Percentiles rank a stretch among this genome's conserved stretches.
Conservation (phyloP, 2,888 invertebrate species). For the Orchesellides sinensis region DNA sequence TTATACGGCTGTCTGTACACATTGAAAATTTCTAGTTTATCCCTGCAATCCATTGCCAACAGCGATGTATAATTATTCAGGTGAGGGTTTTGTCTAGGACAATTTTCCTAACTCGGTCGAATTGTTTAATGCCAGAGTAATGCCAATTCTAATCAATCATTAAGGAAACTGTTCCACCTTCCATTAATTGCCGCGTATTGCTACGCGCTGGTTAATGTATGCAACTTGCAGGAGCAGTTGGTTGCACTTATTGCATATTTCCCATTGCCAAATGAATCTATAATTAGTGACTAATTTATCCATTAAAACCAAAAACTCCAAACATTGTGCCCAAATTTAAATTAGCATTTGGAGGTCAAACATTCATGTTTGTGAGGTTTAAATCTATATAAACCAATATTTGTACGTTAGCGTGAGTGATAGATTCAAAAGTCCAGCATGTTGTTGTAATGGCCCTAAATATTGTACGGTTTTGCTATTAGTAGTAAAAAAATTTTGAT, state of each 20-base stretch:
- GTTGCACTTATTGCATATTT: not conserved
- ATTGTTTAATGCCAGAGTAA: constrained; percentile 5
- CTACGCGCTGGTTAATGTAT: not conserved
- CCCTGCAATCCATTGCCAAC: constrained; percentile 24
- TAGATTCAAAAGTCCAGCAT: not conserved
- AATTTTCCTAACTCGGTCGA: constrained; percentile 33
- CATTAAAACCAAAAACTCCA: constrained; percentile 4
- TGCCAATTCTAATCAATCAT: not conserved
- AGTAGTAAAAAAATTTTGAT: too few species aligned
- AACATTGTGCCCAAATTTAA: not conserved
- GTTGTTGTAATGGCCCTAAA: not conserved
- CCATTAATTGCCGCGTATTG: not conserved
- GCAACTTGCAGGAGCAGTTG: not conserved
- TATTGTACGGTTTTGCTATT: not conserved
- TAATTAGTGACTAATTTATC: constrained; percentile 36
- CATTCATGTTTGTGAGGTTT: not conserved
- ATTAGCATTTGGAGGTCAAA: not conserved
- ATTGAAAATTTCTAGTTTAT: too few species aligned
- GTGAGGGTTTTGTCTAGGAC: constrained; percentile 55
- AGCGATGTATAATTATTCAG: constrained; percentile 22
- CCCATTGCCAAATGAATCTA: constrained; percentile 25
- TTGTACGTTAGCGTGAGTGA: too few species aligned
- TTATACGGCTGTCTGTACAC: too few species aligned
- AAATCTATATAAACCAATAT: too few species aligned
- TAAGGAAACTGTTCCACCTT: constrained; percentile 28